Evolutionary conservation across 2,113 vertebrate species (phyloP).

Genomic region (Lathamus discolor): DNA sequence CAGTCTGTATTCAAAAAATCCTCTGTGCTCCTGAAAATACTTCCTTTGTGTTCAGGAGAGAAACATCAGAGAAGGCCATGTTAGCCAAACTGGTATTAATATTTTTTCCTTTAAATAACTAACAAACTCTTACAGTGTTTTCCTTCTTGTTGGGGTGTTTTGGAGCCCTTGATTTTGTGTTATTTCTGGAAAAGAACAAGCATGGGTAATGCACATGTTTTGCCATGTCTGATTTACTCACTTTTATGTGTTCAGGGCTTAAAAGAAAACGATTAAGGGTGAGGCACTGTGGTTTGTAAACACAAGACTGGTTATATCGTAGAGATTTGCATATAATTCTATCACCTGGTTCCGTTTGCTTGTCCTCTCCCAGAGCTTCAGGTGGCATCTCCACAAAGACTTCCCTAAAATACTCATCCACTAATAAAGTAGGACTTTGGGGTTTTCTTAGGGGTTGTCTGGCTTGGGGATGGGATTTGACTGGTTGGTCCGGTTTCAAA

Average conservation of each 20-base stretch:
- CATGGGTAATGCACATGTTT: background rate
- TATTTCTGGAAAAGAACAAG: background rate
- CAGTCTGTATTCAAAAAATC: background rate
- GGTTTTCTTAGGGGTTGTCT: background rate
- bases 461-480: background rate
- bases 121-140: background rate
- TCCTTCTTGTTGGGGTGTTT: background rate
- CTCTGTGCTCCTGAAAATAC: background rate
- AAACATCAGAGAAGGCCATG: background rate
- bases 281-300: background rate
- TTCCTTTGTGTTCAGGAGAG: background rate
- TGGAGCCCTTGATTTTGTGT: background rate
- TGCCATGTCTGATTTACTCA: background rate
- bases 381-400: background rate
- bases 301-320: background rate
- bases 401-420: background rate
- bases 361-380: background rate
- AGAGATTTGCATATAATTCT: background rate
- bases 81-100: background rate
- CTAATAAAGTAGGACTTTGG: background rate
- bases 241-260: background rate
- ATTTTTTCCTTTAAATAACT: background rate
- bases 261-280: background rate
- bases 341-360: background rate
- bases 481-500: constrained; percentile 1